phyloP scores from a whole-genome alignment of 2,797 vertebrate species.

The Mallotus villosus region DNA sequence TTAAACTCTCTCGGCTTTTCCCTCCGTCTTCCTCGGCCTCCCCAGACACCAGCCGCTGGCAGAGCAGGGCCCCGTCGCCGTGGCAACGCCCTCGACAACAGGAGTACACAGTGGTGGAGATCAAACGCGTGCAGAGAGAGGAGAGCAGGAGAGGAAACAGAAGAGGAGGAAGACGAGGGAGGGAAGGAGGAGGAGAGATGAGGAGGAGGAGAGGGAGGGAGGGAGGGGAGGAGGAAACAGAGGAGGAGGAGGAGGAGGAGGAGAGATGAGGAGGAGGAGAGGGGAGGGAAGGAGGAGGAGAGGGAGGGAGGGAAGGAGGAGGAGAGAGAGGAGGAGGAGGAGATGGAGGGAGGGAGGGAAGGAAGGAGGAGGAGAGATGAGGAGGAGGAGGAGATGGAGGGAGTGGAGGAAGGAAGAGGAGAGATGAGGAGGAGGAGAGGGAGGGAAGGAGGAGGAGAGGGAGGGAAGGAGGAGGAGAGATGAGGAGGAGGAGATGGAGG shows the following conservation, averaged over 20 bases:
- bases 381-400: background rate
- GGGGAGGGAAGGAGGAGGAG: slow-evolving; percentile 22
- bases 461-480: background rate
- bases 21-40: slow-evolving; percentile 30
- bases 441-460: background rate
- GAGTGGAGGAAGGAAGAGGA: slow-evolving; percentile 5
- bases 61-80: slow-evolving; percentile 53
- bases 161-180: background rate
- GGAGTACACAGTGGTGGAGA: slow-evolving; percentile 62
- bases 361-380: slow-evolving; percentile 10
- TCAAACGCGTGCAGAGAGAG: slow-evolving; percentile 47
- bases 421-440: background rate
- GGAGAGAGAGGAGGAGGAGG: background rate
- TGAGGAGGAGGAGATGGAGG: background rate
- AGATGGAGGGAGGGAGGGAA: background rate
- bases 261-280: slow-evolving; percentile 3
- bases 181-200: background rate
- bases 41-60: slow-evolving; percentile 41
- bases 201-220: background rate
- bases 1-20: slow-evolving; percentile 44
- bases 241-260: background rate
- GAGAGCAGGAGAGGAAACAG: background rate
- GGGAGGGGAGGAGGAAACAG: background rate
- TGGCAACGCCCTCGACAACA: slow-evolving; percentile 62
- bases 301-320: too few species aligned